Evolutionary conservation across 2,113 vertebrate species (phyloP).

Genomic region (Cyanoliseus patagonus): DNA sequence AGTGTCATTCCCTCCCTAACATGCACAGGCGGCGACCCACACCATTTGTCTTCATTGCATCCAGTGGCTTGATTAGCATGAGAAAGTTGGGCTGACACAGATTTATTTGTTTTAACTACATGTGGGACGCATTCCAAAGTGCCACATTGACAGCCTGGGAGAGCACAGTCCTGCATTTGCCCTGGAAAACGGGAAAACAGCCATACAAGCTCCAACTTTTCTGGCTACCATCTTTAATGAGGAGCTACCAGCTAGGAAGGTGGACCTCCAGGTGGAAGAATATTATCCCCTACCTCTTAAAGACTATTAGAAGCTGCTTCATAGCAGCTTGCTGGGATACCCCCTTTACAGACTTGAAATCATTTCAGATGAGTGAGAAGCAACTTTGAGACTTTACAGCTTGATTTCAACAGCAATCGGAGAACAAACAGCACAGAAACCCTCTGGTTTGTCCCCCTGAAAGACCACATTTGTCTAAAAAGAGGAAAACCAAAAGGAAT

Average conservation of each 20-base stretch:
- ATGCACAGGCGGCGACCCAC: neutral
- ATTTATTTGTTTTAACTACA: neutral
- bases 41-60: neutral
- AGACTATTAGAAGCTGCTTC: neutral
- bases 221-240: neutral
- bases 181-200: neutral
- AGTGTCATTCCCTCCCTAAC: neutral
- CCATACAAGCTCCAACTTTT: neutral
- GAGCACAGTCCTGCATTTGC: neutral
- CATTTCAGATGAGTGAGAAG: neutral
- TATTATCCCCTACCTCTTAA: neutral
- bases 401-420: neutral
- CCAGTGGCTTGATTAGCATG: neutral
- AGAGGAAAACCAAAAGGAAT: neutral
- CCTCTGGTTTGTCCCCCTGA: neutral
- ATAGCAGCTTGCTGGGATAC: neutral
- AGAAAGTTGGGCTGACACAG: neutral
- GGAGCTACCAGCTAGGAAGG: neutral
- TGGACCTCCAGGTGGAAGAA: neutral
- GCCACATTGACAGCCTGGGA: conserved; percentile 13
- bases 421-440: neutral
- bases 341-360: neutral
- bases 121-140: neutral
- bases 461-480: neutral
- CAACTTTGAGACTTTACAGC: neutral